These are phyloP conservation scores for Drosophila rellima DNA, from an alignment of 2,888 invertebrate species.

Conservation along the genomic window DNA sequence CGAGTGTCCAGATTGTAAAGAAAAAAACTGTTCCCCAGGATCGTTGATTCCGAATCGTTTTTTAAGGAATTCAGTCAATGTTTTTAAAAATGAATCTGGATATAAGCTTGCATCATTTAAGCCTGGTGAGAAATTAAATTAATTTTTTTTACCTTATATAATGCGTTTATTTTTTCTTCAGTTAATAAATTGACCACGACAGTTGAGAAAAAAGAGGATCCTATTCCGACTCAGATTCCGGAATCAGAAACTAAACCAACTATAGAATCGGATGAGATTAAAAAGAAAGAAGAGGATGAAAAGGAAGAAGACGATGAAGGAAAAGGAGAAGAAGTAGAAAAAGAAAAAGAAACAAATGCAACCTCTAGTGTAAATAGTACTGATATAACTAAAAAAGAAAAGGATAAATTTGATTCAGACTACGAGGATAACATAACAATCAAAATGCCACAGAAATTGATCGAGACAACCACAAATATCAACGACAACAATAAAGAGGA, in stretches of 20 bases:
- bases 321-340: background rate
- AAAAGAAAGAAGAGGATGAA: constrained; percentile 1
- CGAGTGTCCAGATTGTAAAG: constrained; percentile 97
- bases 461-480: constrained; percentile 37
- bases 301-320: background rate
- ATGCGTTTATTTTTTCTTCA: constrained; percentile 17
- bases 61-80: constrained; percentile 94
- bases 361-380: constrained; percentile 7
- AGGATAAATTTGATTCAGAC: constrained; percentile 85
- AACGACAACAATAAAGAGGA: constrained; percentile 33
- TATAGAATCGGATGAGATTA: constrained; percentile 14
- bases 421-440: constrained; percentile 88
- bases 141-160: background rate
- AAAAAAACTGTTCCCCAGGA: constrained; percentile 96
- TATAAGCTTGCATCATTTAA: constrained; percentile 87
- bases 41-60: constrained; percentile 97
- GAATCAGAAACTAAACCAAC: constrained; percentile 19
- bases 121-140: constrained; percentile 51
- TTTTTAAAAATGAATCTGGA: constrained; percentile 96
- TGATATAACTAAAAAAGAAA: constrained; percentile 56
- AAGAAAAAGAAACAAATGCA: background rate
- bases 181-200: constrained; percentile 23
- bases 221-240: background rate
- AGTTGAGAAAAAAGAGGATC: constrained; percentile 39
- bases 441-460: constrained; percentile 86